Conservation (phyloP, 2,113 vertebrate species). For the Nibea albiflora region DNA sequence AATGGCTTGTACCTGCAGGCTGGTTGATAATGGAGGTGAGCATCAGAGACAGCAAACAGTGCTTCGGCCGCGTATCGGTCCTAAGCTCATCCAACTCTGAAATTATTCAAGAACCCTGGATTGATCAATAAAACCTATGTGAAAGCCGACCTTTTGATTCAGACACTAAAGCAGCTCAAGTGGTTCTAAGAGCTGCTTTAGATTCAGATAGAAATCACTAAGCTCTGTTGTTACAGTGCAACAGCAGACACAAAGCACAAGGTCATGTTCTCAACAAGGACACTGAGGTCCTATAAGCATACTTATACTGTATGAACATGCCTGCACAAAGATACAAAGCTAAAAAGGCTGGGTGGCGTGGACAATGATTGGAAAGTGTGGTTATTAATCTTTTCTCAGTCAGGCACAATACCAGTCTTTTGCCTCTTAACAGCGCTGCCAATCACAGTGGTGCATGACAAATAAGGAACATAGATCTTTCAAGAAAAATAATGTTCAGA, state of each 20-base stretch:
- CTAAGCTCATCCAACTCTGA: conserved; percentile 45
- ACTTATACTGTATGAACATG: background rate
- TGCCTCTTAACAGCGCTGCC: background rate
- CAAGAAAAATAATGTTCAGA: background rate
- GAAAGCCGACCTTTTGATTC: conserved; percentile 37
- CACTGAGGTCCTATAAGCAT: background rate
- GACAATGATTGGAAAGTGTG: background rate
- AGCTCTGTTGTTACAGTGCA: conserved; percentile 9
- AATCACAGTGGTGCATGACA: background rate
- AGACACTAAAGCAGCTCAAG: conserved; percentile 21
- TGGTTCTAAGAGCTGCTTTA: conserved; percentile 19
- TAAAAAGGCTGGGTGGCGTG: background rate
- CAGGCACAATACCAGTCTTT: background rate
- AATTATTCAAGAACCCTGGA: conserved; percentile 55
- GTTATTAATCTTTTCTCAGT: background rate
- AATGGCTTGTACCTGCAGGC: conserved; percentile 69
- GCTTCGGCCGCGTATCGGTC: conserved; percentile 46
- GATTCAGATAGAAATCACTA: conserved; percentile 34
- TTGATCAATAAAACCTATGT: conserved; percentile 52
- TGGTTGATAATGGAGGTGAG: conserved; percentile 67
- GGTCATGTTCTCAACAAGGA: background rate
- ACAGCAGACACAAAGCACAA: background rate
- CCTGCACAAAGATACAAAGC: background rate
- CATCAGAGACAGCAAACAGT: conserved; percentile 53
- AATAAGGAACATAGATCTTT: background rate